These are phyloP conservation scores for Formica selysi DNA, from an alignment of 1,140 invertebrate genomes.

Conservation along the genomic window DNA sequence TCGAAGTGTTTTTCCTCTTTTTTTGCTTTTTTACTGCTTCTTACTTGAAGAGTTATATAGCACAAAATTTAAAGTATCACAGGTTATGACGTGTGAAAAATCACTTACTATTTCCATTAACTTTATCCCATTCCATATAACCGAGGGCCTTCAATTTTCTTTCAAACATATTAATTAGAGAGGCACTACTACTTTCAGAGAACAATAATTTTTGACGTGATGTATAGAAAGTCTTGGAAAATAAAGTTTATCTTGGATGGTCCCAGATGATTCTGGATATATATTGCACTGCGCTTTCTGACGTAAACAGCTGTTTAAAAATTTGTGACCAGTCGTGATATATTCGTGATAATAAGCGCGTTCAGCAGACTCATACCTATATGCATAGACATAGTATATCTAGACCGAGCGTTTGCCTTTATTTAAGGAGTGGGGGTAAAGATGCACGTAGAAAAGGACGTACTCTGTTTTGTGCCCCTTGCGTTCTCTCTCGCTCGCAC, in stretches of 20 bases:
- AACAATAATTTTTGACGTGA: neutral
- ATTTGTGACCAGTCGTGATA: no score
- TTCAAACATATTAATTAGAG: constrained; percentile 88
- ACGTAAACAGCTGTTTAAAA: no score
- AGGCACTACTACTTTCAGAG: neutral
- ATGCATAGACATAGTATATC: no score
- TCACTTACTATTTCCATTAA: constrained; percentile 87
- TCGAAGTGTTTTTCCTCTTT: neutral
- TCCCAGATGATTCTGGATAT: neutral
- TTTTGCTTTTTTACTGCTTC: no score
- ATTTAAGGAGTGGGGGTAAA: no score
- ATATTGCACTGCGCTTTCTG: no score
- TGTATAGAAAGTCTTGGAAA: neutral
- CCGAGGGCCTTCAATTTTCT: constrained; percentile 92
- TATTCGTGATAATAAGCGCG: no score
- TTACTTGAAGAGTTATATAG: neutral
- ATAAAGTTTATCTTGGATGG: neutral
- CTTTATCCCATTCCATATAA: constrained; percentile 90
- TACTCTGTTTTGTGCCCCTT: no score
- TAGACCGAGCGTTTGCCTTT: no score
- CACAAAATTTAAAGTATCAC: neutral
- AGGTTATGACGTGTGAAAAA: constrained; percentile 60
- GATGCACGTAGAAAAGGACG: no score
- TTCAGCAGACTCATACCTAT: no score
- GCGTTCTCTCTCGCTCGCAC: no score